Conservation (phyloP, 2,888 invertebrate species). For the Oscheius sp. region DNA sequence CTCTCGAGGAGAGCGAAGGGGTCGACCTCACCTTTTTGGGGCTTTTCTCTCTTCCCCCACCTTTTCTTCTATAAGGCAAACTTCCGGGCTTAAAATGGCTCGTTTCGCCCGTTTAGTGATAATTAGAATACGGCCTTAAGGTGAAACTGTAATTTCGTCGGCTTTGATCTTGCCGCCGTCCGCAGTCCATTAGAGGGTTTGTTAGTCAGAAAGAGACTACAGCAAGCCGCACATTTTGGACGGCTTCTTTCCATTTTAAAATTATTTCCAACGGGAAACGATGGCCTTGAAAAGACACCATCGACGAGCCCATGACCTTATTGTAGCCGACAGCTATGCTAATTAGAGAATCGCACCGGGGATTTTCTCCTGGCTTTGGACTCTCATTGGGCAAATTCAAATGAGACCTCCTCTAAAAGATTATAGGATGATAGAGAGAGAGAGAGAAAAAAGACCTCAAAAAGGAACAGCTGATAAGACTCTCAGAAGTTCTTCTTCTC, state of each 20-base stretch:
- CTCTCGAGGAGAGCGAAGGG: neutral
- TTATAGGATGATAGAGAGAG: neutral
- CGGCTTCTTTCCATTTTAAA: neutral
- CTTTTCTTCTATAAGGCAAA: neutral
- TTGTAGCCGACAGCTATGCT: constrained; percentile 21
- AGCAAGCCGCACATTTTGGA: neutral
- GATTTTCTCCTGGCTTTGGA: neutral
- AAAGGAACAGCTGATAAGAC: too few species aligned
- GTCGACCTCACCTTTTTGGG: neutral
- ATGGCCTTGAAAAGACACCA: neutral
- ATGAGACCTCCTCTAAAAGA: neutral
- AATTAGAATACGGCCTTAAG: constrained; percentile 21
- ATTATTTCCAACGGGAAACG: neutral
- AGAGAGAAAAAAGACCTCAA: neutral
- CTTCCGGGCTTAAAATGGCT: constrained; percentile 6
- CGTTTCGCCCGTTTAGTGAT: neutral
- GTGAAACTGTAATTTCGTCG: constrained; percentile 25
- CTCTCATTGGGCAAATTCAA: neutral
- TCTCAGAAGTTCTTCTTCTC: neutral
- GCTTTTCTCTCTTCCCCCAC: neutral
- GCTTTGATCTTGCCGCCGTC: constrained; percentile 20
- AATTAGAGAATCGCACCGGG: neutral
- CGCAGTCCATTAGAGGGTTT: constrained; percentile 13
- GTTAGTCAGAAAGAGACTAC: constrained; percentile 11
- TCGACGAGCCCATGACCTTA: constrained; percentile 10